Percentiles rank a stretch among this genome's conserved stretches.
Conservation (phyloP, 2,888 invertebrate genomes). For the Arenicola marina region DNA sequence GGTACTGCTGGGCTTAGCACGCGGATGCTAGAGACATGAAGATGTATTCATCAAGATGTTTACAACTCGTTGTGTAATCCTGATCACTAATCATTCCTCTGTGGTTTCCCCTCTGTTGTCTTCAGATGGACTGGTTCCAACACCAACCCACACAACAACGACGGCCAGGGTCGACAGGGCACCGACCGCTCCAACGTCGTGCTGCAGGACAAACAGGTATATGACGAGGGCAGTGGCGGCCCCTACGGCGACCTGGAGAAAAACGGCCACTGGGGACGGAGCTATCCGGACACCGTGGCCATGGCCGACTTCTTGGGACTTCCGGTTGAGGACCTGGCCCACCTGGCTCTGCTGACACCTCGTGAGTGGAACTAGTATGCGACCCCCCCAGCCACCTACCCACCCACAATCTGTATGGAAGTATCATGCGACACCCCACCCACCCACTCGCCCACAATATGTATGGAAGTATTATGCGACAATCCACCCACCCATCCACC, state of each 20-base stretch:
- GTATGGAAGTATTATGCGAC: too few species aligned
- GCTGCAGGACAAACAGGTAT: slow-evolving; percentile 41
- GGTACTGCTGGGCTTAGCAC: too few species aligned
- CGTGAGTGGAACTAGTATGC: slow-evolving; percentile 3
- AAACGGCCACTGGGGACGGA: slow-evolving; percentile 55
- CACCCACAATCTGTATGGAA: too few species aligned
- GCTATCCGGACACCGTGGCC: slow-evolving; percentile 46
- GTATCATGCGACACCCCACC: too few species aligned
- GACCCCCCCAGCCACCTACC: too few species aligned
- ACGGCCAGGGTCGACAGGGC: slow-evolving; percentile 56
- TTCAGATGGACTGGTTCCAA: slow-evolving; percentile 61
- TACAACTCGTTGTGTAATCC: too few species aligned
- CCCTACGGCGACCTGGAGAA: slow-evolving; percentile 22
- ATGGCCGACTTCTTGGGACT: slow-evolving; percentile 49
- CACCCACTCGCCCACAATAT: too few species aligned
- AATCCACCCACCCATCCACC: too few species aligned
- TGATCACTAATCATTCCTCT: too few species aligned
- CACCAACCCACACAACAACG: slow-evolving; percentile 56
- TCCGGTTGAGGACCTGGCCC: slow-evolving; percentile 36
- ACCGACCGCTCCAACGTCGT: slow-evolving; percentile 59
- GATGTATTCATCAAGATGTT: too few species aligned
- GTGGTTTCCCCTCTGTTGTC: too few species aligned
- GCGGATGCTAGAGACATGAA: too few species aligned
- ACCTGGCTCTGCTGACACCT: slow-evolving; percentile 48
- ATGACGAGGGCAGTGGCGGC: slow-evolving; percentile 44